Base-by-base conservation (phyloP, 2,113 vertebrate species). In the Meriones unguiculatus region DNA sequence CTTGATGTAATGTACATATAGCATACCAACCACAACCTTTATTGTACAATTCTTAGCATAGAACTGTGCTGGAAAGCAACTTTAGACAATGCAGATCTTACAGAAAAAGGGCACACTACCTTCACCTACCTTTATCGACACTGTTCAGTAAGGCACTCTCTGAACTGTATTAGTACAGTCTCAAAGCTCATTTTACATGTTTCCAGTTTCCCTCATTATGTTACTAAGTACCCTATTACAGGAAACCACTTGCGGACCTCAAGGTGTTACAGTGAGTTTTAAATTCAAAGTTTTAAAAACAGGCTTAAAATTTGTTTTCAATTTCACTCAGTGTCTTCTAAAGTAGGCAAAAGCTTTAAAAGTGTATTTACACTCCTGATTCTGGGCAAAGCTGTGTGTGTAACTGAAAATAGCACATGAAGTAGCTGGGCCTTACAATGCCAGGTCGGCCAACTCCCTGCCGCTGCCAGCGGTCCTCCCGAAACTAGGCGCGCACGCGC, bases 221-320 rank as follows among this genome's bases (percentile, higher is more conserved):
- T 94, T 91, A 94, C 30, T 75, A 84, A 89, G 12, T 57, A 70
- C 57, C 54, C 76, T 87, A n/a, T 12, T 72, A 62, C 25, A n/a
- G 46, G 46, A 22, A 32, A 9, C 18, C 91, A 67, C 7, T n/a
- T 11, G 8, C 22, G 5, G 5, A 69, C 32, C 32, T 90, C 89
- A 38, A 90, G 35, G 65, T 96, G 89, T 91, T 75, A 93, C 7
- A 22, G 25, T 72, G 13, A 62, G 41, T 25, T 92, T 70, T 82
- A 54, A 15, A 62, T 72, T 64, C 38, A 70, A 76, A 35, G 20
- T 28, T 89, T 89, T 59, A 87, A 69, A 87, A 57, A n/a, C 25
- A n/a, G 22, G 12, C 30, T 87, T 87, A 35, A 25, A 54, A 57
- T 14, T 69, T 38, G 17, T 38, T 28, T 15, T 41, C 32, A 38